phyloP scores from a whole-genome alignment of 2,113 vertebrate genomes.

The Oncorhynchus kisutch region DNA sequence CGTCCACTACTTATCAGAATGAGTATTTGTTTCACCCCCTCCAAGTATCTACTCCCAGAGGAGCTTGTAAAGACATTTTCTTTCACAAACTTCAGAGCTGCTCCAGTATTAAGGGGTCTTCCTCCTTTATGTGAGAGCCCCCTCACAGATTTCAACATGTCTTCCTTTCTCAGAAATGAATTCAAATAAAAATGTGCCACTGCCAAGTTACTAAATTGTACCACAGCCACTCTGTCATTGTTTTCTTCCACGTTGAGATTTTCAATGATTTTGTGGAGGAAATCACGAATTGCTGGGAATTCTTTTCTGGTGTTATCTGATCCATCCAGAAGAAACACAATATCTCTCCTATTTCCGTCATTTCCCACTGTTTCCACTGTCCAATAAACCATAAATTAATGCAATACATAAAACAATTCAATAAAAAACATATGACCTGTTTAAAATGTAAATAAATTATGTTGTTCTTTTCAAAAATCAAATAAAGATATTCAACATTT shows the following conservation, averaged over 20 bases:
- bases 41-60: slow-evolving; percentile 52
- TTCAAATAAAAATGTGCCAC: slow-evolving; percentile 58
- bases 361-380: slow-evolving; percentile 16
- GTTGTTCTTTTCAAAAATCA: background rate
- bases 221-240: slow-evolving; percentile 50
- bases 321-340: slow-evolving; percentile 70
- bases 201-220: slow-evolving; percentile 58
- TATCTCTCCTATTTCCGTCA: slow-evolving; percentile 49
- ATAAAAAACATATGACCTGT: background rate
- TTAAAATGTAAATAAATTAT: background rate
- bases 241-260: slow-evolving; percentile 47
- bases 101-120: slow-evolving; percentile 47
- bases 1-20: slow-evolving; percentile 46
- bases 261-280: slow-evolving; percentile 50
- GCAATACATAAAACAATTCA: background rate
- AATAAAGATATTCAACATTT: background rate
- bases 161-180: slow-evolving; percentile 50
- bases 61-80: slow-evolving; percentile 44
- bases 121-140: slow-evolving; percentile 55
- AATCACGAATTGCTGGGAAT: slow-evolving; percentile 53
- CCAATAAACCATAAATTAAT: background rate
- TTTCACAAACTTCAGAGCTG: slow-evolving; percentile 49
- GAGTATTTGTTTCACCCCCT: slow-evolving; percentile 53
- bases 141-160: slow-evolving; percentile 44
- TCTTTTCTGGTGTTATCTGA: slow-evolving; percentile 58